Base-by-base conservation (phyloP, 2,888 invertebrate genomes). In the Esperia sulphurella region DNA sequence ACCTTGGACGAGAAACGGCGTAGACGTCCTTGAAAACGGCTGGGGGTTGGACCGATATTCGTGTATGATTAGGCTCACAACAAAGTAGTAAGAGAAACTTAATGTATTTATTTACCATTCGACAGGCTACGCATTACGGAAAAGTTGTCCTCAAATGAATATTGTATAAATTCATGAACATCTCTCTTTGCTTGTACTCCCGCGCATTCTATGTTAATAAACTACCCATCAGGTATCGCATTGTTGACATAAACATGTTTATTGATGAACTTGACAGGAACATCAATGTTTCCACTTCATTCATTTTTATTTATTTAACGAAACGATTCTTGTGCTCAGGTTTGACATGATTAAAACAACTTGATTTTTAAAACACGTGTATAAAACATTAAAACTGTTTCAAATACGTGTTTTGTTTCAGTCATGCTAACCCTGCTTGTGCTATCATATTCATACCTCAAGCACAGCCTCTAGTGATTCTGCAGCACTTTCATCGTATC, bases 1-100 rank as follows among this genome's bases (percentile, higher is more conserved):
- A 70, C 75, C 74, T 79, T 77, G 74, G 61, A 61, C 61, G 61
- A 60, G 55, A 70, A 72, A 75, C 65, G 64, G 61, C 60, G 50
- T 55, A 47, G 44, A 57, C 60, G 73, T 71, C 75, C 81, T 78
- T 76, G 68, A 55, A 61, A 40, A 8, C 13, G 39, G 30, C 51
- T 37, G 37, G 45, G 48, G 39, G 6, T 37, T 37, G 6, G 37
- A 7, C 37, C 10, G 10, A 40, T 21, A 40, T 8, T 40, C 9
- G 8, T 40, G 21, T 21, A 40, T 31, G 31, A 2, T 21, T 31
- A 31, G 8, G 31, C 31, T 2, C 31, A 4, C 31, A 8, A 31
- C 21, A 2, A 31, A 31, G 31, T 31, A 1, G 31, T 31, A n/a
- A n/a, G n/a, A n/a, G n/a, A n/a, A n/a, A n/a, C n/a, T 21, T 31